Evolutionary conservation across 2,797 vertebrate genomes (phyloP), one percentile per base, ranked within the genome.

Genomic region (Phoebastria nigripes): DNA sequence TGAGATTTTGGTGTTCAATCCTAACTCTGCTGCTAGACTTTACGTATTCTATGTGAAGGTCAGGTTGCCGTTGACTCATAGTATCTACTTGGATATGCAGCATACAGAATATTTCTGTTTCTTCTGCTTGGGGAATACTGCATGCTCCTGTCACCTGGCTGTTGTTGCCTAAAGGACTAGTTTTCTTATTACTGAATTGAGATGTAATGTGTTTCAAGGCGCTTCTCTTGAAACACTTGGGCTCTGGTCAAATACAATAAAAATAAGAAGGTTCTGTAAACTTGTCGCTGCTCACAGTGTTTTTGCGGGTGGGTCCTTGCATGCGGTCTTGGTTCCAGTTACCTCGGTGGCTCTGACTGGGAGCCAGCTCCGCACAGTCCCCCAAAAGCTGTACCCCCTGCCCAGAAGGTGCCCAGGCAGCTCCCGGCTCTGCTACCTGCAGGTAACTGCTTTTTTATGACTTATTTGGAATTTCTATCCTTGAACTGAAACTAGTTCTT

Each of bases 1-100:
- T 96, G 70, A 95, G 90, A 80, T 95, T 95, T 93, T 97, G 79
- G 76, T 92, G 77, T 95, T 87, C 62, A 94, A 26, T 65, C 74
- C 56, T 55, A 55, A 44, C 58, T 59, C 15, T 65, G 73, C 70
- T 94, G 65, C 46, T 37, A 73, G 93, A 81, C 72, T 61, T 96
- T 89, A n/a, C 61, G 46, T 83, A 58, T 49, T 88, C 79, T 76
- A 20, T 89, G 90, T 95, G 94, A 97, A 97, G 92, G 93, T 95
- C 92, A 69, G 91, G 82, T 95, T 96, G 87, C 41, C 8, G 11
- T 70, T 96, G 93, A 88, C 94, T 94, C 84, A 63, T 59, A 41
- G 31, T 41, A 44, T 55, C 52, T 63, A 2, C 72, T 59, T 47
- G 84, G 79, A 46, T 51, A 63, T 37, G 15, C 39, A 71, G 13